Percentiles rank a stretch among this genome's conserved stretches.
Conservation (phyloP, 2,888 invertebrate species). For the Zele albiditarsus region DNA sequence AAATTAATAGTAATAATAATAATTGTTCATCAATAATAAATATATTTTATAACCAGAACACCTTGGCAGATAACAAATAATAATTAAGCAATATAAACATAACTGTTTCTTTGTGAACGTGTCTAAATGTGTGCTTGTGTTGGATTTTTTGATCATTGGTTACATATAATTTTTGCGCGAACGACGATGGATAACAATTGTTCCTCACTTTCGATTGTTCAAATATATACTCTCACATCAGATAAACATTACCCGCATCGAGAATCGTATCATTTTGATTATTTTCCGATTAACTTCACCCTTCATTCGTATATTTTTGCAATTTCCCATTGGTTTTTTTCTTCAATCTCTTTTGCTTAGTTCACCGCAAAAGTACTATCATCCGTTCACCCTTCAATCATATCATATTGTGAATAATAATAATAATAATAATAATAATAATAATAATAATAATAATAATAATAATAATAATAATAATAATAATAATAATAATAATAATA, state of each 20-base stretch:
- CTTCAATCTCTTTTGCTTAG: background rate
- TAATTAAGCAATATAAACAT: slow-evolving; percentile 72
- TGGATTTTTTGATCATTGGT: slow-evolving; percentile 37
- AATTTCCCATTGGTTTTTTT: slow-evolving; percentile 10
- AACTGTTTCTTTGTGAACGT: slow-evolving; percentile 46
- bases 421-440: slow-evolving; percentile 22
- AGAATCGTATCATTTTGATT: slow-evolving; percentile 12
- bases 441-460: background rate
- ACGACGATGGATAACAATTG: slow-evolving; percentile 51
- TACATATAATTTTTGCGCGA: slow-evolving; percentile 60
- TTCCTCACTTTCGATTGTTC: slow-evolving; percentile 51
- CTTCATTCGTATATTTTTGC: background rate
- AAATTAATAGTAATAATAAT: slow-evolving; percentile 63
- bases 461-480: background rate
- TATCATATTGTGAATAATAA: slow-evolving; percentile 41
- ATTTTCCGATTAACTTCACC: slow-evolving; percentile 40
- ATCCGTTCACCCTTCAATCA: slow-evolving; percentile 52
- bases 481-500: background rate
- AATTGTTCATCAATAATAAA: slow-evolving; percentile 70
- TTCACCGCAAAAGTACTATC: slow-evolving; percentile 53
- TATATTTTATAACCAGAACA: slow-evolving; percentile 73
- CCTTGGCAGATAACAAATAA: slow-evolving; percentile 72
- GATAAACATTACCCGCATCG: background rate
- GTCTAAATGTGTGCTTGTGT: slow-evolving; percentile 32
- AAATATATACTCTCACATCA: slow-evolving; percentile 39